Percentiles rank a stretch among this genome's conserved stretches.
These are phyloP conservation scores for Bubalus kerabau DNA, from an alignment of 2,113 vertebrate genomes.

Conservation along the genomic window DNA sequence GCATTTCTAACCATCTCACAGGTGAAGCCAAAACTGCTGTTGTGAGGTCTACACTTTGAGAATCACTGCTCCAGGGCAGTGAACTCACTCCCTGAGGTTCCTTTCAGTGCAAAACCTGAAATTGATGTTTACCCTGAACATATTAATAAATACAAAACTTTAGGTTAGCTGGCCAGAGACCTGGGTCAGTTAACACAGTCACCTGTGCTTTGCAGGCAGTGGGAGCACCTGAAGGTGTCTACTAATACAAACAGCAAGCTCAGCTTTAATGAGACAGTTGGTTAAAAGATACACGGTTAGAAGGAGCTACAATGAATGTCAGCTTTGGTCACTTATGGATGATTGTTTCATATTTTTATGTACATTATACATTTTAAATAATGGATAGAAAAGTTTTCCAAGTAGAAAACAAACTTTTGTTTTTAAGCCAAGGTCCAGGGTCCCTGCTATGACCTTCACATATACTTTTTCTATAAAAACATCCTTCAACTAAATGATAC, in stretches of 20 bases:
- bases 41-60: not conserved
- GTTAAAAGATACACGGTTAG: not conserved
- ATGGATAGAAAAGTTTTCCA: not conserved
- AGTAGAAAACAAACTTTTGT: slow-evolving; percentile 5
- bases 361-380: not conserved
- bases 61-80: not conserved
- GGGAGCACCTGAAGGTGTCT: not conserved
- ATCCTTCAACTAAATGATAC: not conserved
- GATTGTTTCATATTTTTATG: not conserved
- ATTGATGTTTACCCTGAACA: not conserved
- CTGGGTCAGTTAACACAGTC: not conserved
- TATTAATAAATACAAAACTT: not conserved
- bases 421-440: not conserved
- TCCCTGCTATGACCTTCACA: not conserved
- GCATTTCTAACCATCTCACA: not conserved
- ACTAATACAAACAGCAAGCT: not conserved
- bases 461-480: not conserved
- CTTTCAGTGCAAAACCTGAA: not conserved
- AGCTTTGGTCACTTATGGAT: not conserved
- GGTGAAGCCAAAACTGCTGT: not conserved
- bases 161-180: not conserved
- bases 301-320: not conserved
- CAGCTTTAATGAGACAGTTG: not conserved
- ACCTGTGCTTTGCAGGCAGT: not conserved
- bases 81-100: not conserved